A percentile compares a stretch with the other conserved stretches of the same genome.
Evolutionary conservation across 2,888 invertebrate genomes (phyloP).

Genomic region (Mellilla xanthometata): DNA sequence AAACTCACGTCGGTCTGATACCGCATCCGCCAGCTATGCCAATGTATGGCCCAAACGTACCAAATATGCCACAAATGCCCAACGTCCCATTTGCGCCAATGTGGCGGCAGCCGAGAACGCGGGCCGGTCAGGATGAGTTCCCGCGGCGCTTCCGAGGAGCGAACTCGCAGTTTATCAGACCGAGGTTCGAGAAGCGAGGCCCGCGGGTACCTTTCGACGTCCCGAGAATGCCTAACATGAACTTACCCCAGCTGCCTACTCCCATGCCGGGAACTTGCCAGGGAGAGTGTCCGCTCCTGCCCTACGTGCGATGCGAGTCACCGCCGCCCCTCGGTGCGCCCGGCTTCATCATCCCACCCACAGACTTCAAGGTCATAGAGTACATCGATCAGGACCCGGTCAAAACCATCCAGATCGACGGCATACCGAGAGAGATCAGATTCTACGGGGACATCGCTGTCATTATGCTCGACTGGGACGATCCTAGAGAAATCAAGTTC

Average conservation of each 20-base stretch:
- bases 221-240: slow-evolving; percentile 41
- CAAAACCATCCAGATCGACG: slow-evolving; percentile 92
- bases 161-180: slow-evolving; percentile 55
- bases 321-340: slow-evolving; percentile 70
- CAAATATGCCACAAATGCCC: slow-evolving; percentile 16
- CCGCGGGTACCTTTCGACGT: slow-evolving; percentile 50
- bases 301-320: slow-evolving; percentile 57
- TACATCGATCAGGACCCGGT: slow-evolving; percentile 85
- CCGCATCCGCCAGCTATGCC: slow-evolving; percentile 60
- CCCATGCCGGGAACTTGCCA: slow-evolving; percentile 65
- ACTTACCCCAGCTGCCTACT: slow-evolving; percentile 49
- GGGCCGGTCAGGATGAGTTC: slow-evolving; percentile 52
- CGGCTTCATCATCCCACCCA: slow-evolving; percentile 58
- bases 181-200: slow-evolving; percentile 58
- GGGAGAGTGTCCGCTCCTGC: slow-evolving; percentile 57
- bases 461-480: slow-evolving; percentile 92
- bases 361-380: slow-evolving; percentile 63
- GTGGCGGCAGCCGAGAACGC: slow-evolving; percentile 60
- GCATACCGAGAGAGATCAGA: slow-evolving; percentile 89
- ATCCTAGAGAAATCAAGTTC: slow-evolving; percentile 93
- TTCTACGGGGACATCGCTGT: slow-evolving; percentile 94
- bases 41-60: slow-evolving; percentile 5
- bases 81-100: slow-evolving; percentile 44
- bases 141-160: slow-evolving; percentile 62
- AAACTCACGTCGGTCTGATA: slow-evolving; percentile 41